Evolutionary conservation across 2,888 invertebrate species (phyloP), one percentile per base, ranked within the genome.

Genomic region (Heliconius erato): DNA sequence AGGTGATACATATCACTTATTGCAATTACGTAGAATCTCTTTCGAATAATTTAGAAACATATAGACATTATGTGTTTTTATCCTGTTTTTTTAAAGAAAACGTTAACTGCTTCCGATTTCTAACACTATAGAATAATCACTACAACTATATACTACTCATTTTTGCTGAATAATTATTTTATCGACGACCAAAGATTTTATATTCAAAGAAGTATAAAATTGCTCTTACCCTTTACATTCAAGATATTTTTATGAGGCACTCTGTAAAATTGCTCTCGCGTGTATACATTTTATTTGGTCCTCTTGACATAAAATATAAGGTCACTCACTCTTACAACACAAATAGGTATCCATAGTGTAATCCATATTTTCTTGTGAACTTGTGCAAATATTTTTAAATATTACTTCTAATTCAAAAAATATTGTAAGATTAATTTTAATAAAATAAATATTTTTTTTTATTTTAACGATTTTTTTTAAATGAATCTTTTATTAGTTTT

Each of bases 211-310:
- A 63, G 63, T 35, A 59, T 65, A 67, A 54, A 74, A 74, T 40
- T 74, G 79, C 72, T 74, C 68, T 74, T 74, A 59, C 54, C 68
- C 69, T 69, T 59, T 23, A 78, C 72, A 23, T 54, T 74, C 59
- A 26, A 65, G 83, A 84, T 82, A 83, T 80, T 87, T 88, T 86
- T 87, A 88, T 83, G 87, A 84, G 83, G 81, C 86, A 88, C 88
- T 88, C 86, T 79, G 79, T 81, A 77, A 87, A 87, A 88, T 89
- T 88, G 87, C 87, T 85, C 83, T 72, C 84, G 82, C 82, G 79
- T 84, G 82, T 80, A 79, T 85, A 84, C 83, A 85, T 80, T 84
- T 86, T 87, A 85, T 85, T 84, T 84, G 79, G 82, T 82, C 80
- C 83, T 80, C 82, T 79, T 78, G 81, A 82, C 81, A 79, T 85